These are phyloP conservation scores for Margaritifera margaritifera DNA, from an alignment of 2,888 invertebrate species.

Conservation along the genomic window DNA sequence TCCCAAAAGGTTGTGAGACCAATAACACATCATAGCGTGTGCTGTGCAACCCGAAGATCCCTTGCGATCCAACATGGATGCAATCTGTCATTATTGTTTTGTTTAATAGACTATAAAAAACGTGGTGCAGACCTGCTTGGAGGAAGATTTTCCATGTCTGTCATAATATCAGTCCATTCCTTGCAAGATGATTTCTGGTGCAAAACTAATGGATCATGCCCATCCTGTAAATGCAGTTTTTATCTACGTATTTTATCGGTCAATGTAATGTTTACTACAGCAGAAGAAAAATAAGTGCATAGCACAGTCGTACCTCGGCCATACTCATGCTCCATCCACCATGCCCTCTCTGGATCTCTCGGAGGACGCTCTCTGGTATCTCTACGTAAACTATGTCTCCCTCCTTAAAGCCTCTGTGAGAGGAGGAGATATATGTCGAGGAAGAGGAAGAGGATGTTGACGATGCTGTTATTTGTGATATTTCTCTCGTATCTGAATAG, in stretches of 20 bases:
- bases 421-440: no score
- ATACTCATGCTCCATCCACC: slow-evolving; percentile 92
- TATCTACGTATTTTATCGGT: not conserved
- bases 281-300: slow-evolving; percentile 23
- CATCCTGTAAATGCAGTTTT: not conserved
- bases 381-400: slow-evolving; percentile 88
- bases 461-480: not conserved
- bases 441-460: not conserved
- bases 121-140: no score
- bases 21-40: no score
- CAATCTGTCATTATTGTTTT: no score
- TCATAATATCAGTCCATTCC: no score
- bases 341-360: slow-evolving; percentile 86
- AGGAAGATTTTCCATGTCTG: no score
- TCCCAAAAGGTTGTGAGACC: no score
- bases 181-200: no score
- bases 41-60: no score
- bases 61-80: no score
- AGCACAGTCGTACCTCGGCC: slow-evolving; percentile 80
- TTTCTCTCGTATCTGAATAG: not conserved
- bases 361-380: slow-evolving; percentile 81
- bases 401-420: slow-evolving; percentile 77
- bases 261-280: not conserved
- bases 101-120: no score
- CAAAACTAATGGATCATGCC: no score